Conservation (phyloP, 2,113 vertebrate species). For the Stictonetta naevosa region DNA sequence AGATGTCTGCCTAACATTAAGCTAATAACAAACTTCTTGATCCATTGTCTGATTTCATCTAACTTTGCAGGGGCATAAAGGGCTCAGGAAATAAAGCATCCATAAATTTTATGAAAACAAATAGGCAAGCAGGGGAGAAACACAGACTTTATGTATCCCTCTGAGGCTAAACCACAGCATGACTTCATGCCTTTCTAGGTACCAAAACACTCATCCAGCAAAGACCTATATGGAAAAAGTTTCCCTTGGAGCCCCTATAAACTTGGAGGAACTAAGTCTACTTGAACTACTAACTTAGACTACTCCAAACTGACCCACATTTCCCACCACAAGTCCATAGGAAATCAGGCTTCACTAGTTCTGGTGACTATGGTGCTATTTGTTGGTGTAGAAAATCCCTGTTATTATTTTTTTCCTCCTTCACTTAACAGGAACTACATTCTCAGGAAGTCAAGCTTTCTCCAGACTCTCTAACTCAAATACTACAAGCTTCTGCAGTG, state of each 20-base stretch:
- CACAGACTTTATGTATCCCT: not conserved
- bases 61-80: not conserved
- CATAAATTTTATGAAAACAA: not conserved
- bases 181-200: not conserved
- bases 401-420: not conserved
- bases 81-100: not conserved
- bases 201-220: not conserved
- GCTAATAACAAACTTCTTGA: not conserved
- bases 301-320: not conserved
- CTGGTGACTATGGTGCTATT: not conserved
- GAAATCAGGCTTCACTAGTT: not conserved
- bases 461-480: not conserved
- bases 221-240: not conserved
- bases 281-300: no score
- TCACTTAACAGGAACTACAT: not conserved
- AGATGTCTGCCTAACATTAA: not conserved
- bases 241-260: not conserved
- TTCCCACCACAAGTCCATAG: not conserved
- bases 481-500: not conserved
- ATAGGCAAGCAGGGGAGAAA: not conserved
- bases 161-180: not conserved
- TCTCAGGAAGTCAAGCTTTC: accelerated
- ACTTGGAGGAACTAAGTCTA: not conserved
- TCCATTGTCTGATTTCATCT: not conserved
- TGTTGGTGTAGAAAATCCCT: not conserved